Conservation (phyloP, 2,888 invertebrate genomes). For the Deroplatys truncata region DNA sequence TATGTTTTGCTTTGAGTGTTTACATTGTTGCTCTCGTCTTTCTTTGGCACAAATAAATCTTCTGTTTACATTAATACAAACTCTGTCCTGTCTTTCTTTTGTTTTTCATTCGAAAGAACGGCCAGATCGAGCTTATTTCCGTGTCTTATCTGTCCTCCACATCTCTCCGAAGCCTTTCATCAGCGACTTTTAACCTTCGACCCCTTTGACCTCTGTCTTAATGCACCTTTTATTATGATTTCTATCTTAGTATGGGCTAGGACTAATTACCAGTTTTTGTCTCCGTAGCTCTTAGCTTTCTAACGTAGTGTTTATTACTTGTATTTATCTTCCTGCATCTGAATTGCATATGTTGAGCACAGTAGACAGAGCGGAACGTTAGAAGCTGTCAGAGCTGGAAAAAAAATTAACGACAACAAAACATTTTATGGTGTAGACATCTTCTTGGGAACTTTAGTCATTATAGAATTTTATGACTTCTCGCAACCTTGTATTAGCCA, state of each 20-base stretch:
- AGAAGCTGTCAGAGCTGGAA: neutral
- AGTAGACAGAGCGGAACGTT: neutral
- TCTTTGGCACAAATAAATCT: too few species aligned
- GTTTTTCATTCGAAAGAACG: too few species aligned
- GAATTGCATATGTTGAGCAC: too few species aligned
- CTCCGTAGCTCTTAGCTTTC: too few species aligned
- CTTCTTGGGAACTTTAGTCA: slow-evolving; percentile 6
- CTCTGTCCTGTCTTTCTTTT: too few species aligned
- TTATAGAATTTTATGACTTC: slow-evolving; percentile 10
- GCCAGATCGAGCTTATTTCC: too few species aligned
- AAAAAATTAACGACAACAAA: neutral
- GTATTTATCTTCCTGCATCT: too few species aligned
- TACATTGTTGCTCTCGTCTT: too few species aligned
- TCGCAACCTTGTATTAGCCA: neutral
- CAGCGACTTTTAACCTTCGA: neutral
- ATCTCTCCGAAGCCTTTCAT: neutral
- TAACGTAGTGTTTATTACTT: too few species aligned
- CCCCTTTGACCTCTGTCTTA: neutral
- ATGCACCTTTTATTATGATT: neutral
- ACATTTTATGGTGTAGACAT: neutral
- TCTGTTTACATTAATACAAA: too few species aligned
- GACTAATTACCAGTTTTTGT: neutral
- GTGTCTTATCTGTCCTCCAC: neutral
- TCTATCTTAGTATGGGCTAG: neutral
- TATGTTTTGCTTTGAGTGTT: too few species aligned